phyloP scores from a whole-genome alignment of 2,113 vertebrate species.

The Paramormyrops kingsleyae region DNA sequence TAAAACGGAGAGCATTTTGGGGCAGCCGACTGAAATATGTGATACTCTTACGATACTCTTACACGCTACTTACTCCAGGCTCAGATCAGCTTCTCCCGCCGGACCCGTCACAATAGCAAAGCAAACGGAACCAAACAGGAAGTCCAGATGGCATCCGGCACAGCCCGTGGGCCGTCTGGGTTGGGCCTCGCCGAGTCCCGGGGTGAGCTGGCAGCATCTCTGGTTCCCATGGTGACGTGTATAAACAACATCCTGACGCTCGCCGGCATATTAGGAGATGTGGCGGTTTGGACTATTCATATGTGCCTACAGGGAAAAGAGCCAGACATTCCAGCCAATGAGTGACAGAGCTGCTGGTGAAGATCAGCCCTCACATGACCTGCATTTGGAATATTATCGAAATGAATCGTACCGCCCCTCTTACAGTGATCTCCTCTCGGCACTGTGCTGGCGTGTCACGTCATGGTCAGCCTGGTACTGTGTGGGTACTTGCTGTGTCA shows the following conservation, averaged over 20 bases:
- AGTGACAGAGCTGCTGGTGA: neutral
- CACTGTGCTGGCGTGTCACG: neutral
- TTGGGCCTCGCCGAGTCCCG: neutral
- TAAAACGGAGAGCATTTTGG: neutral
- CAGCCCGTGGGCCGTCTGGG: neutral
- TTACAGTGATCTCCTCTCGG: neutral
- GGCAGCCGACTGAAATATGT: neutral
- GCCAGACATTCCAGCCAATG: neutral
- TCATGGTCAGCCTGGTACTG: neutral
- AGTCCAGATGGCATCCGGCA: neutral
- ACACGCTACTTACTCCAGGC: neutral
- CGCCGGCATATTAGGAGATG: slow-evolving; percentile 40
- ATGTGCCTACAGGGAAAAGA: neutral
- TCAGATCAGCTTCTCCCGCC: neutral
- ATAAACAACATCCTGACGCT: slow-evolving; percentile 35
- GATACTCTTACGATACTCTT: neutral
- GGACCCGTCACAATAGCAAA: neutral
- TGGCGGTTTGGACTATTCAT: neutral
- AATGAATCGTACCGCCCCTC: neutral
- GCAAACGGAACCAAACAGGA: neutral
- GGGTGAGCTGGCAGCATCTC: neutral
- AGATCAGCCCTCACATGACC: neutral
- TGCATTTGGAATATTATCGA: neutral
- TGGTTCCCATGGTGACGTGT: neutral
- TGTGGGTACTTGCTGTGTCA: neutral